These are phyloP conservation scores for Protosalanx chinensis DNA, from an alignment of 2,797 vertebrate genomes.

Conservation along the genomic window DNA sequence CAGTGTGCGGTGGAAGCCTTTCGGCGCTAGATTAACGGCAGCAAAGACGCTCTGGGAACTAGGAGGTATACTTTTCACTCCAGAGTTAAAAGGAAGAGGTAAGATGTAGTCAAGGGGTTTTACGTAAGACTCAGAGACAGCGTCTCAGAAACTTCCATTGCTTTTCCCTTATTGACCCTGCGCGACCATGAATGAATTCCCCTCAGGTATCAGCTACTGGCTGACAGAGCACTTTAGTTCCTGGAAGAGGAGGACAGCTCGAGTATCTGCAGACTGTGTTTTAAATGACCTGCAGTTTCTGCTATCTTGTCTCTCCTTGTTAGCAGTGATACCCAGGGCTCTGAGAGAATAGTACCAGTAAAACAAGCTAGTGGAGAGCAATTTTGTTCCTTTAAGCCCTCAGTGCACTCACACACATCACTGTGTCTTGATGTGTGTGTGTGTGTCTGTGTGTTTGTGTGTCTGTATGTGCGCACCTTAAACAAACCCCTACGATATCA, in stretches of 20 bases:
- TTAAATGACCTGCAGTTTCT: conserved; percentile 9
- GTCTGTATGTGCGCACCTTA: neutral
- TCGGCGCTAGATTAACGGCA: no score
- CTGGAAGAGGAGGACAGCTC: neutral
- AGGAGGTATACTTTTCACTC: no score
- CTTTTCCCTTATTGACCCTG: neutral
- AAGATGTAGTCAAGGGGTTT: neutral
- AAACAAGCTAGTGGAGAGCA: neutral
- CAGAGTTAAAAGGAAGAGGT: no score
- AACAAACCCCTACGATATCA: neutral
- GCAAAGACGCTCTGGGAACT: no score
- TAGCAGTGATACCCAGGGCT: neutral
- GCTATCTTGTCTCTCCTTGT: conserved; percentile 7
- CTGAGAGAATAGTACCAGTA: neutral
- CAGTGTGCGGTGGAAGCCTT: no score
- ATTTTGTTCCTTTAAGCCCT: neutral
- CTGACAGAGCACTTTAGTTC: neutral
- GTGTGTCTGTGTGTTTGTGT: neutral
- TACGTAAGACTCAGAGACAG: neutral
- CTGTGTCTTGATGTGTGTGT: neutral
- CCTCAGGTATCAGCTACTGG: neutral
- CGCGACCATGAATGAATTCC: neutral
- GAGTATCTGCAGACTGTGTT: conserved; percentile 1
- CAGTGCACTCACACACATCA: neutral
- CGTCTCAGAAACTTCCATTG: neutral